Percentiles rank a stretch among this genome's conserved stretches.
phyloP scores from a whole-genome alignment of 2,888 invertebrate genomes.

The Buathra laborator region DNA sequence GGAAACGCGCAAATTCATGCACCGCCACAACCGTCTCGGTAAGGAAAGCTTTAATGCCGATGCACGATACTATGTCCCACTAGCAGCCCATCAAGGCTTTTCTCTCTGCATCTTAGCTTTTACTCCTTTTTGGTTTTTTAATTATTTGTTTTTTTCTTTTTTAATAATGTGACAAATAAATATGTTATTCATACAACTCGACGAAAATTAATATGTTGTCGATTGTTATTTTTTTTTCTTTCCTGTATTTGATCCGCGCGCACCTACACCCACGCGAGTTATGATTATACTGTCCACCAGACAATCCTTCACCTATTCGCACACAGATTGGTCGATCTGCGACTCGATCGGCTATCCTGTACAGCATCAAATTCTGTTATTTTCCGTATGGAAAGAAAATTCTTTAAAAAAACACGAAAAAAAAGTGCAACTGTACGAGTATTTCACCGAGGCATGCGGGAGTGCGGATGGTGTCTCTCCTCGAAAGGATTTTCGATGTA shows the following conservation, averaged over 20 bases:
- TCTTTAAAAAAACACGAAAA: constrained; percentile 23
- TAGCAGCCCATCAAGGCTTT: constrained; percentile 37
- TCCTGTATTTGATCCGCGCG: constrained; percentile 8
- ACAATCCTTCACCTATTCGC: neutral
- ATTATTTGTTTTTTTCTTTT: constrained; percentile 36
- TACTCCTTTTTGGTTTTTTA: constrained; percentile 33
- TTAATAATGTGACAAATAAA: neutral
- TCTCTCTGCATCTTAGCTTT: constrained; percentile 40
- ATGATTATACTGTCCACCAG: neutral
- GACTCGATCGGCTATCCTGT: constrained; percentile 13
- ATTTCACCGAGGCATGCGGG: neutral
- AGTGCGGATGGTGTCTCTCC: neutral
- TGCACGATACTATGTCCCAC: constrained; percentile 61
- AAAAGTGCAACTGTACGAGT: constrained; percentile 66
- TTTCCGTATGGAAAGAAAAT: neutral
- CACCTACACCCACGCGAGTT: constrained; percentile 8
- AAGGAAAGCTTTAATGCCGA: constrained; percentile 85
- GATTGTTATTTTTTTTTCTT: neutral
- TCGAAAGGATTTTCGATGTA: constrained; percentile 22
- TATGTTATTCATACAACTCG: neutral
- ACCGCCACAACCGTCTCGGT: constrained; percentile 96
- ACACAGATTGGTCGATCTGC: constrained; percentile 8
- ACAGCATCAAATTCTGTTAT: neutral
- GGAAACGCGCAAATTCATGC: constrained; percentile 93
- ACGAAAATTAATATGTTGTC: constrained; percentile 4